These are phyloP conservation scores for Nephila pilipes DNA, from an alignment of 1,140 invertebrate genomes.

Conservation along the genomic window DNA sequence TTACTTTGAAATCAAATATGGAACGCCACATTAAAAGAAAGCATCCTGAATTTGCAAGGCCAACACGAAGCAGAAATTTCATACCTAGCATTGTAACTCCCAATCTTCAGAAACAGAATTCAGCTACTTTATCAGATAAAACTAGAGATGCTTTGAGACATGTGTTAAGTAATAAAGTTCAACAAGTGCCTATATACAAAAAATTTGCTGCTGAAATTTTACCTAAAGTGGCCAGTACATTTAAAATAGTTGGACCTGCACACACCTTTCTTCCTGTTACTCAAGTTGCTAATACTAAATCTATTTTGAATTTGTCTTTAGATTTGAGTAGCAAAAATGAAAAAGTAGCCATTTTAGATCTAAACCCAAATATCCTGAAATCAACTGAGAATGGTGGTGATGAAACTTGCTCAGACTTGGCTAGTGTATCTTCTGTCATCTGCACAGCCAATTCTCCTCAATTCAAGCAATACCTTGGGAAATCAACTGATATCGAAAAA, in stretches of 20 bases:
- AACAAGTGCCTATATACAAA: constrained; percentile 67
- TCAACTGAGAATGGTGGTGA: constrained; percentile 66
- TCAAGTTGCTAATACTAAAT: constrained; percentile 2
- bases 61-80: constrained; percentile 69
- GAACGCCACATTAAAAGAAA: constrained; percentile 96
- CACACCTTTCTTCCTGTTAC: constrained; percentile 37
- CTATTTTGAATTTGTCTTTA: constrained; percentile 56
- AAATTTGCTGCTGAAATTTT: constrained; percentile 28
- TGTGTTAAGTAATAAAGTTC: constrained; percentile 76
- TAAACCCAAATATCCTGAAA: constrained; percentile 32
- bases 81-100: constrained; percentile 68
- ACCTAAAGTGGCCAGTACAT: constrained; percentile 36
- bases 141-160: constrained; percentile 77
- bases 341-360: constrained; percentile 49
- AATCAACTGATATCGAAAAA: constrained; percentile 79
- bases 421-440: constrained; percentile 88
- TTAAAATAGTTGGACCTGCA: constrained; percentile 58
- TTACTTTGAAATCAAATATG: constrained; percentile 95
- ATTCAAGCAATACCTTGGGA: constrained; percentile 78
- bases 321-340: constrained; percentile 57
- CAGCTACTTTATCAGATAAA: constrained; percentile 74
- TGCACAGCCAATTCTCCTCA: constrained; percentile 87
- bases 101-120: constrained; percentile 64
- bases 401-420: constrained; percentile 84
- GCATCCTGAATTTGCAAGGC: constrained; percentile 86